Evolutionary conservation across 2,888 invertebrate genomes (phyloP), one percentile per base, ranked within the genome.

Genomic region (Pollenia amentaria): DNA sequence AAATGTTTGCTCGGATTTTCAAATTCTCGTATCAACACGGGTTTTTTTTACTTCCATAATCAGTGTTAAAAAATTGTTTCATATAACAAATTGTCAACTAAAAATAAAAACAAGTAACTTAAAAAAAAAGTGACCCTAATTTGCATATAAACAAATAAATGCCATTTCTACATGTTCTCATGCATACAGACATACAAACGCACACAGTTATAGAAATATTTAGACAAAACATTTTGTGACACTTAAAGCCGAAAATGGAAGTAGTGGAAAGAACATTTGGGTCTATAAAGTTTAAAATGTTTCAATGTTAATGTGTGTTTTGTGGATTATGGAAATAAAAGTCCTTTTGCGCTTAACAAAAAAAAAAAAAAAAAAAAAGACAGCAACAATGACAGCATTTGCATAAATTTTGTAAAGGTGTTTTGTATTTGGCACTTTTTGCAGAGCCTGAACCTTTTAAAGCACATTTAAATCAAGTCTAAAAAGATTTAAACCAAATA

Each of bases 141-240:
- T 87, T 87, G 87, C 87, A 87, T 87, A 81, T 77, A 84, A 84
- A 77, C 84, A 87, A 86, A 87, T 84, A 81, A 87, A 84, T 84
- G 67, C 42, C 84, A 81, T 65, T 79, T 80, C 42, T 55, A 57
- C 42, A 78, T 60, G 73, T 73, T 53, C 29, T 69, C 42, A 60
- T 57, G 29, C 8, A 57, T 8, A 75, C 57, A 57, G 2, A 38
- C 21, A 46, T 38, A 65, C 46, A 44, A 44, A 44, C 16, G 18
- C 60, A 55, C 18, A 46, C n/a, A 85, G 64, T 55, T 38, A 75
- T 67, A 69, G 51, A 48, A 21, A 80, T 64, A 29, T 29, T 29
- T 29, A 84, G 76, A 84, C 51, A 60, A 69, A 70, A 70, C 21
- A 65, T 70, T 85, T 85, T 80, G 67, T 77, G 65, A 77, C 77